Percentiles rank a stretch among this genome's conserved stretches.
These are phyloP conservation scores for Tipula helvola DNA, from an alignment of 2,888 invertebrate species.

Conservation along the genomic window DNA sequence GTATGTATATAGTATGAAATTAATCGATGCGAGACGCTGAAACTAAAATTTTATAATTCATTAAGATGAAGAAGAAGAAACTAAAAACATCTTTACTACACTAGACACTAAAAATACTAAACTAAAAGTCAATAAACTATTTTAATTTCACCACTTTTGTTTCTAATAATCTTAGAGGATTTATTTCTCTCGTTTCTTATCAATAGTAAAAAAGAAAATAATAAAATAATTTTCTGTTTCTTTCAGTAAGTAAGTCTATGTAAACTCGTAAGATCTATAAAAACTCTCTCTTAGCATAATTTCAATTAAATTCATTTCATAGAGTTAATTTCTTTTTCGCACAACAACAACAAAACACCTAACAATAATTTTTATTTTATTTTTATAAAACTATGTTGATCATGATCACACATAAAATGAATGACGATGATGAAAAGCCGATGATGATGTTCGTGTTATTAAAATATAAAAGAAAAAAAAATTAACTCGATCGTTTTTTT, in stretches of 20 bases:
- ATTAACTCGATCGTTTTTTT: background rate
- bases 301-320: background rate
- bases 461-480: background rate
- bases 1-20: too few relatives aligned
- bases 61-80: background rate
- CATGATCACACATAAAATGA: background rate
- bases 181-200: background rate
- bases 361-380: background rate
- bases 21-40: background rate
- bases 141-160: background rate
- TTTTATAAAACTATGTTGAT: background rate
- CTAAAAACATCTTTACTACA: background rate
- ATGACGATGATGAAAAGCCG: background rate
- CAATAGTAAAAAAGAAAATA: background rate
- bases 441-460: background rate
- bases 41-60: background rate
- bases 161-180: background rate
- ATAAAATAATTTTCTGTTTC: background rate
- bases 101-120: background rate
- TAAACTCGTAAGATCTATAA: background rate
- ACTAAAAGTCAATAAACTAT: background rate
- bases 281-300: slow-evolving; percentile 4
- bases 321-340: background rate
- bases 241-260: background rate
- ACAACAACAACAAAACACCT: background rate